Evolutionary conservation across 2,888 invertebrate species (phyloP).

Genomic region (Serrognathus titanus): DNA sequence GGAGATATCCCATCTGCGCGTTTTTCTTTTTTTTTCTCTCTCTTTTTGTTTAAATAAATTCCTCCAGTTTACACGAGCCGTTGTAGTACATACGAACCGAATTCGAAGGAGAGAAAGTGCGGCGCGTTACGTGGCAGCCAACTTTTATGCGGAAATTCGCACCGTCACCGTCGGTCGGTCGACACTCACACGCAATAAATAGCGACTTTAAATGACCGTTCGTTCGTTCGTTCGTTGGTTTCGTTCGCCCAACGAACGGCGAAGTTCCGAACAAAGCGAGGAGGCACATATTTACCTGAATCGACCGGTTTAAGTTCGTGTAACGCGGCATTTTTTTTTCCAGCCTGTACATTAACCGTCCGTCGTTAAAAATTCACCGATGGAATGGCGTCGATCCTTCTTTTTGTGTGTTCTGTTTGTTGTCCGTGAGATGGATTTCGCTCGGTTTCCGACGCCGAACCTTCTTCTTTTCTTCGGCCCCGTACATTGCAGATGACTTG

Average conservation of each 20-base stretch:
- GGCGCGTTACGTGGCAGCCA: too few species aligned
- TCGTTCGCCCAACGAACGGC: constrained; percentile 15
- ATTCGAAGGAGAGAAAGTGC: too few species aligned
- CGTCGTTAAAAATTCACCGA: constrained; percentile 30
- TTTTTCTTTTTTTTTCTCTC: too few species aligned
- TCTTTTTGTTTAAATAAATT: too few species aligned
- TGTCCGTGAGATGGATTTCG: too few species aligned
- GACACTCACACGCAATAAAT: neutral
- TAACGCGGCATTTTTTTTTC: constrained; percentile 30
- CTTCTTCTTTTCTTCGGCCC: too few species aligned
- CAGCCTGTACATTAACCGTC: constrained; percentile 30
- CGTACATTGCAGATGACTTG: too few species aligned
- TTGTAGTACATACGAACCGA: too few species aligned
- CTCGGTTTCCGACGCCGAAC: constrained; percentile 15
- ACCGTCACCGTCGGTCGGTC: neutral
- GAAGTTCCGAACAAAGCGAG: constrained; percentile 23
- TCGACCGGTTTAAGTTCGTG: constrained; percentile 34
- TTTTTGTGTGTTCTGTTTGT: constrained; percentile 21
- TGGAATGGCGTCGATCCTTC: constrained; percentile 24
- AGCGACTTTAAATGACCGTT: constrained; percentile 13
- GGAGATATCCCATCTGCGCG: too few species aligned
- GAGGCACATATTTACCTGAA: constrained; percentile 30
- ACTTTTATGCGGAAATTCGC: too few species aligned
- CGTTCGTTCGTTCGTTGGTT: too few species aligned
- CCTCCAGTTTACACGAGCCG: too few species aligned